These are phyloP conservation scores for Xylocampa areola DNA, from an alignment of 2,888 invertebrate genomes.

Conservation along the genomic window DNA sequence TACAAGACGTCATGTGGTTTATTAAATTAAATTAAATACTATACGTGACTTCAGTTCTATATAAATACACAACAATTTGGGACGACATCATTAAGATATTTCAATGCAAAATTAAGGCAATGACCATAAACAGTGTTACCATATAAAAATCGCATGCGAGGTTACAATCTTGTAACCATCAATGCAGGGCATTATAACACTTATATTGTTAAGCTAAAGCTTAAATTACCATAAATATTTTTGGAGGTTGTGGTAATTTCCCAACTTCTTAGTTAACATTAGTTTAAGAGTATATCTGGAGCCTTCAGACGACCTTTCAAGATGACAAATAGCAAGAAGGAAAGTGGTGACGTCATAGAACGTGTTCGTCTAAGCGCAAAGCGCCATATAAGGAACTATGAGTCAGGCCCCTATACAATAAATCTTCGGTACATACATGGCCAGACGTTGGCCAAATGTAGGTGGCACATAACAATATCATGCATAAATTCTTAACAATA, in stretches of 20 bases:
- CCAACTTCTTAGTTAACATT: slow-evolving; percentile 21
- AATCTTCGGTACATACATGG: slow-evolving; percentile 52
- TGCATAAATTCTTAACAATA: slow-evolving; percentile 46
- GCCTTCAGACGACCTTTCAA: slow-evolving; percentile 38
- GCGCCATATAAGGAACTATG: slow-evolving; percentile 50
- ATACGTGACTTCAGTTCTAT: not conserved
- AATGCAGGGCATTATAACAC: slow-evolving; percentile 17
- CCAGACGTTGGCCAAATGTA: slow-evolving; percentile 30
- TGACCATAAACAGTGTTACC: slow-evolving; percentile 41
- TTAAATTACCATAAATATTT: slow-evolving; percentile 10
- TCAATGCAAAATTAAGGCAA: slow-evolving; percentile 53
- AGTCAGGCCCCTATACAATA: slow-evolving; percentile 49
- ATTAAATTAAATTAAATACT: slow-evolving; percentile 8
- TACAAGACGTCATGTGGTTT: not conserved
- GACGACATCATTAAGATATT: slow-evolving; percentile 39
- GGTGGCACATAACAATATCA: slow-evolving; percentile 50
- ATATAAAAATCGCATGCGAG: slow-evolving; percentile 37
- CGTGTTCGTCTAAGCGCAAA: slow-evolving; percentile 36
- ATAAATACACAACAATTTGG: slow-evolving; percentile 33
- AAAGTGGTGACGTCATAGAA: slow-evolving; percentile 58
- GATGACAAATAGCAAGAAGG: slow-evolving; percentile 44
- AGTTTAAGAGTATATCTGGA: slow-evolving; percentile 17
- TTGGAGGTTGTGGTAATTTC: not conserved
- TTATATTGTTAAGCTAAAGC: slow-evolving; percentile 20
- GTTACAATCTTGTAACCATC: slow-evolving; percentile 7